These are phyloP conservation scores for Bellardia pandia DNA, from an alignment of 2,888 invertebrate genomes.

Conservation along the genomic window DNA sequence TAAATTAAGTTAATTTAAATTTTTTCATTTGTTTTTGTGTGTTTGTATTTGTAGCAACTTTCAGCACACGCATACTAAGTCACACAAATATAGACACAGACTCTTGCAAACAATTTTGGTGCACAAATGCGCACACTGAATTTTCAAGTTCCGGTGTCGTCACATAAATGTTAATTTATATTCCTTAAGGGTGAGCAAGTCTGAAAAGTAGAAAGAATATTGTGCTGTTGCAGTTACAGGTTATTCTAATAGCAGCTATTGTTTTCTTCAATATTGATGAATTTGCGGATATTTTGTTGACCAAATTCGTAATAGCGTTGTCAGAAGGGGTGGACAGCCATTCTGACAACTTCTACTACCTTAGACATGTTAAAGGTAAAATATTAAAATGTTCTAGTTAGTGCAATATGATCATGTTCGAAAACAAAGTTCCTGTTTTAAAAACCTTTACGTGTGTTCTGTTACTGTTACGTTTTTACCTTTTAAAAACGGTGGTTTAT, in stretches of 20 bases:
- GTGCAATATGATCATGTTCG: too few species aligned
- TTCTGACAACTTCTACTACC: too few species aligned
- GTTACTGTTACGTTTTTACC: too few species aligned
- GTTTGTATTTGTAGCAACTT: constrained; percentile 18
- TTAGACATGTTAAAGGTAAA: too few species aligned
- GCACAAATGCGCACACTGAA: constrained; percentile 54
- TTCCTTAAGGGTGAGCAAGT: constrained; percentile 59
- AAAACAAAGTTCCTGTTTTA: too few species aligned
- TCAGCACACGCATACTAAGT: constrained; percentile 32
- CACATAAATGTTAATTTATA: constrained; percentile 73
- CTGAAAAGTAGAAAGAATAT: constrained; percentile 28
- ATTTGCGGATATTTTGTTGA: too few species aligned
- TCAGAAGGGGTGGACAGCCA: too few species aligned
- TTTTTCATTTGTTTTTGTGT: constrained; percentile 39
- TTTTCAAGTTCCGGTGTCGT: constrained; percentile 69
- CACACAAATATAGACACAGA: constrained; percentile 10
- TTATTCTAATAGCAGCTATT: not conserved
- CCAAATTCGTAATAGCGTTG: too few species aligned
- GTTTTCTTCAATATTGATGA: too few species aligned
- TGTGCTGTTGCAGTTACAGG: not conserved
- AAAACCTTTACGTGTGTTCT: too few species aligned
- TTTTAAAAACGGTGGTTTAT: too few species aligned
- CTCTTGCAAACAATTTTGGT: constrained; percentile 17
- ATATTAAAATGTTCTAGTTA: too few species aligned
- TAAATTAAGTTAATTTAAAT: constrained; percentile 75